Conservation (phyloP, 2,113 vertebrate species). For the Calidris pygmaea region DNA sequence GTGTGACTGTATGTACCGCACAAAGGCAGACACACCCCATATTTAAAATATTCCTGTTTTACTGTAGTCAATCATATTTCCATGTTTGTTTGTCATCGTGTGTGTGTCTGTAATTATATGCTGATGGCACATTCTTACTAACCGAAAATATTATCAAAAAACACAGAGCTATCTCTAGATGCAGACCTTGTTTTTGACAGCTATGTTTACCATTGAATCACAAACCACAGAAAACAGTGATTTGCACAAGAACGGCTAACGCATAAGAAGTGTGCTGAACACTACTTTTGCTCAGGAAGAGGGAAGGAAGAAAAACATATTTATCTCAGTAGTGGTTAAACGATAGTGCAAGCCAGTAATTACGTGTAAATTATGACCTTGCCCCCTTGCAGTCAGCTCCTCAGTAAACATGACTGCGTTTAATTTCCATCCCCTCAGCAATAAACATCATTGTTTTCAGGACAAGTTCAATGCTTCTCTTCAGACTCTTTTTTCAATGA, state of each 20-base stretch:
- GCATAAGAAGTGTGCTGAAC: constrained; percentile 29
- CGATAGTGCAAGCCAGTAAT: constrained; percentile 58
- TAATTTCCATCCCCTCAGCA: constrained; percentile 12
- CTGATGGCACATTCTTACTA: neutral
- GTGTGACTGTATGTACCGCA: neutral
- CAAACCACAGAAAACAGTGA: constrained; percentile 48
- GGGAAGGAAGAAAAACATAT: constrained; percentile 46
- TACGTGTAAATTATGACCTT: constrained; percentile 61
- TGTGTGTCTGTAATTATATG: constrained; percentile 2
- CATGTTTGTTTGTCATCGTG: constrained; percentile 1
- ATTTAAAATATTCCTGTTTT: constrained; percentile 19
- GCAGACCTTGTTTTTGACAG: constrained; percentile 36
- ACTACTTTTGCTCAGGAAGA: constrained; percentile 47
- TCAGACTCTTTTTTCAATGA: neutral
- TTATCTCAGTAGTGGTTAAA: constrained; percentile 61
- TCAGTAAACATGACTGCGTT: constrained; percentile 36
- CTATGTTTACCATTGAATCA: neutral
- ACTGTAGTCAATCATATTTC: neutral
- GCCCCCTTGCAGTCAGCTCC: constrained; percentile 25
- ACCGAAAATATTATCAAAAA: constrained; percentile 30
- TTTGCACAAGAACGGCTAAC: constrained; percentile 45
- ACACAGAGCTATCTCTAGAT: constrained; percentile 11
- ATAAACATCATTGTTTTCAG: constrained; percentile 15
- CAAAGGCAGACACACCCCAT: constrained; percentile 17
- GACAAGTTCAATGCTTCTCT: neutral